Evolutionary conservation across 1,140 invertebrate genomes (phyloP), one percentile per base, ranked within the genome.

Genomic region (Dendrolimus kikuchii): DNA sequence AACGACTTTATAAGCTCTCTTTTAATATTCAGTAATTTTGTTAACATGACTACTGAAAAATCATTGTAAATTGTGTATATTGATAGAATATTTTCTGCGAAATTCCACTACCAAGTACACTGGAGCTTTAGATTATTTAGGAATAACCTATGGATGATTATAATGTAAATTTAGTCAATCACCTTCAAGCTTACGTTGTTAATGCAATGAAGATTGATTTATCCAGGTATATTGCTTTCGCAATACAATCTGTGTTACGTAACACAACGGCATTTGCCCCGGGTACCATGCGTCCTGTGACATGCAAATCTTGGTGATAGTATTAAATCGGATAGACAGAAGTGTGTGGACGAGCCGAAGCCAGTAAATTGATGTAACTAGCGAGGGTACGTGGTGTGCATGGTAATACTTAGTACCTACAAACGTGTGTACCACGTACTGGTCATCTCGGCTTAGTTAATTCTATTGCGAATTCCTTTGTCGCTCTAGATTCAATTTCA

Each of bases 281-380:
- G 64, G 66, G 70, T 67, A 64, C 63, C 69, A 66, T 71, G 66
- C 59, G 60, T 69, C 68, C 79, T 83, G 68, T 82, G 76, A 77
- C 77, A 80, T 85, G 81, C 79, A 85, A 85, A 85, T 85, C 74
- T 81, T 75, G 70, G 61, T 81, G 74, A 85, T 83, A 70, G 69
- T 71, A 77, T 85, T 85, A 83, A 80, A 81, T 77, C 77, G 63
- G 62, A 62, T 67, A 73, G 59, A 70, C 66, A 59, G 68, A 72
- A 74, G 62, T 73, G 66, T 66, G 71, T 59, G 62, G 53, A 59
- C 55, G 60, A 70, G 55, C 69, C 68, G 68, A 74, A 70, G 66
- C 62, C 53, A 58, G 55, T 66, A 71, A 75, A 73, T 77, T 69
- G 69, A 68, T 80, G 80, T 83, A 83, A 81, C 72, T 67, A 74